Conservation (phyloP, 2,797 vertebrate species). For the Brachyalestes nurse region DNA sequence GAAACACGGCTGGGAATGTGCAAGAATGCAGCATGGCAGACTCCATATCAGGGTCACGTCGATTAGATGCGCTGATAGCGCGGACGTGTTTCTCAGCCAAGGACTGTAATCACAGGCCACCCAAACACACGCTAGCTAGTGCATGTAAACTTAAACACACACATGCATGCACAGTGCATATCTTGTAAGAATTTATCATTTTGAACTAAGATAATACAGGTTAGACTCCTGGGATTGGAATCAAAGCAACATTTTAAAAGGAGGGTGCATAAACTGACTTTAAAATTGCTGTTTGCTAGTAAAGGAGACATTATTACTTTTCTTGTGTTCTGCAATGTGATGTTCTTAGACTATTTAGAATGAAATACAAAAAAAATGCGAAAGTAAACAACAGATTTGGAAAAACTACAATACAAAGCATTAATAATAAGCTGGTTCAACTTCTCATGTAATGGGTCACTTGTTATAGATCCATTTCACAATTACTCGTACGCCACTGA, state of each 20-base stretch:
- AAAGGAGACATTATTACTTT: not conserved
- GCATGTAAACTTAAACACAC: not conserved
- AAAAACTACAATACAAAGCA: too few relatives aligned
- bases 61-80: slow-evolving; percentile 33
- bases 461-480: too few relatives aligned
- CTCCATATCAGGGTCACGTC: slow-evolving; percentile 35
- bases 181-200: not conserved
- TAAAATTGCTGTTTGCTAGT: too few relatives aligned
- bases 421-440: too few relatives aligned
- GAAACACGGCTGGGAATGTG: slow-evolving; percentile 27
- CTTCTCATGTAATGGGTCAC: too few relatives aligned
- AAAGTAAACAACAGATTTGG: too few relatives aligned
- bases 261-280: not conserved
- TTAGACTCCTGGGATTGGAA: slow-evolving; percentile 9
- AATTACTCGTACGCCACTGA: too few relatives aligned
- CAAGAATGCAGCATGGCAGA: slow-evolving; percentile 25
- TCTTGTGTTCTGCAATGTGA: not conserved
- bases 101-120: slow-evolving; percentile 23
- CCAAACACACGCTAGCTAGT: slow-evolving; percentile 25
- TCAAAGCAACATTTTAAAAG: slow-evolving; percentile 41
- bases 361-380: not conserved
- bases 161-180: not conserved
- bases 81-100: slow-evolving; percentile 24
- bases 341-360: not conserved
- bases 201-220: slow-evolving; percentile 18